These are phyloP conservation scores for Maconellicoccus hirsutus DNA, from an alignment of 1,140 invertebrate species.

Conservation along the genomic window DNA sequence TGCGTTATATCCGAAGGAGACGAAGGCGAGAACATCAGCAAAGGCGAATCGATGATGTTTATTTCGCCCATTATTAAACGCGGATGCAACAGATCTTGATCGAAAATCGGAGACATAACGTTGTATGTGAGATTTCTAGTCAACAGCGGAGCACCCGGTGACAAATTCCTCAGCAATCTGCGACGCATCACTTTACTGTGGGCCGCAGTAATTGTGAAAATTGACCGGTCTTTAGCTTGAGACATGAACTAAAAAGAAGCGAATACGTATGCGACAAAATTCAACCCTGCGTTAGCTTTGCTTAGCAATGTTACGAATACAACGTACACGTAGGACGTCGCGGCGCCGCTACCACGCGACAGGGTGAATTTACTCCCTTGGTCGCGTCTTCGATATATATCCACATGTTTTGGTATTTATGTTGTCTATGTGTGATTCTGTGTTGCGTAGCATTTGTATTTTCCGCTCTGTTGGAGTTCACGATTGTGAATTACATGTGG, in stretches of 20 bases:
- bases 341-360: too few species aligned
- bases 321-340: too few species aligned
- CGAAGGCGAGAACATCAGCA: neutral
- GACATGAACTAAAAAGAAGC: neutral
- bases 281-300: too few species aligned
- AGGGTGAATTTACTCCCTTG: too few species aligned
- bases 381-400: too few species aligned
- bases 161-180: neutral
- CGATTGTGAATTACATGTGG: constrained; percentile 42
- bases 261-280: too few species aligned
- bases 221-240: neutral
- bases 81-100: neutral
- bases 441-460: constrained; percentile 39
- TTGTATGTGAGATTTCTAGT: neutral
- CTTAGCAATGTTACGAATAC: too few species aligned
- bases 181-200: neutral
- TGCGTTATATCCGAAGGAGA: neutral
- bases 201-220: constrained; percentile 7
- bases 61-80: neutral
- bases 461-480: constrained; percentile 41
- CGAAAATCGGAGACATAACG: neutral
- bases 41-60: neutral
- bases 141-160: neutral
- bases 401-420: too few species aligned
- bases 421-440: too few species aligned